These are phyloP conservation scores for Macropus fuliginosus DNA, from an alignment of 2,797 vertebrate genomes.

Conservation along the genomic window DNA sequence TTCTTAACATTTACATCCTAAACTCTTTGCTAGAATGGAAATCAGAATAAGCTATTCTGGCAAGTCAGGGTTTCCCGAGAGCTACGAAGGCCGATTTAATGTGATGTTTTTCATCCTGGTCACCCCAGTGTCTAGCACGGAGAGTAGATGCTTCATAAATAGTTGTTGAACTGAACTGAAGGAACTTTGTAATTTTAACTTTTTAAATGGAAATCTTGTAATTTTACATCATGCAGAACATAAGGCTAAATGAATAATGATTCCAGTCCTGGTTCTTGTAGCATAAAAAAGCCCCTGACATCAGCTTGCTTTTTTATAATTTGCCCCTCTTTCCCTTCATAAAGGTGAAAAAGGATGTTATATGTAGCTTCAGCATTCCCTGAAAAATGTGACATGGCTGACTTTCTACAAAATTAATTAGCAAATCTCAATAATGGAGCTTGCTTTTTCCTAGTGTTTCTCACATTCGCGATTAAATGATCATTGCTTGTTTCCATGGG, in stretches of 20 bases:
- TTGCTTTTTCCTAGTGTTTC: background rate
- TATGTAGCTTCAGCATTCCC: background rate
- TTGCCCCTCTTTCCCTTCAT: background rate
- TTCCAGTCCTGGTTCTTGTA: background rate
- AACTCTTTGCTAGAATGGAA: background rate
- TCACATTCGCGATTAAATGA: background rate
- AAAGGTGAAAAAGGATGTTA: background rate
- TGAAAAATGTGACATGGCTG: background rate
- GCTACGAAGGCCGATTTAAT: background rate
- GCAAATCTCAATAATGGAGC: background rate
- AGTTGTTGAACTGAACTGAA: background rate
- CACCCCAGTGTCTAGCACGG: background rate
- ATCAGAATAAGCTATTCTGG: background rate
- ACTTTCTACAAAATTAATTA: constrained; percentile 4
- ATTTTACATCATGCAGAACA: background rate
- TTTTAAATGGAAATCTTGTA: background rate
- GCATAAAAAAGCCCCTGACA: background rate
- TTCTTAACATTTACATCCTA: background rate
- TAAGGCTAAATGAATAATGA: background rate
- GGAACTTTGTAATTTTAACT: background rate
- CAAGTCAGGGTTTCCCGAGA: background rate
- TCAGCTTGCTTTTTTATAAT: background rate
- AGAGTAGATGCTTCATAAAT: background rate
- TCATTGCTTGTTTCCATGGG: background rate
- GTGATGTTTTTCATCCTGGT: background rate